A percentile compares a stretch with the other conserved stretches of the same genome.
phyloP scores from a whole-genome alignment of 2,888 invertebrate genomes.

The Apamea epomidion region DNA sequence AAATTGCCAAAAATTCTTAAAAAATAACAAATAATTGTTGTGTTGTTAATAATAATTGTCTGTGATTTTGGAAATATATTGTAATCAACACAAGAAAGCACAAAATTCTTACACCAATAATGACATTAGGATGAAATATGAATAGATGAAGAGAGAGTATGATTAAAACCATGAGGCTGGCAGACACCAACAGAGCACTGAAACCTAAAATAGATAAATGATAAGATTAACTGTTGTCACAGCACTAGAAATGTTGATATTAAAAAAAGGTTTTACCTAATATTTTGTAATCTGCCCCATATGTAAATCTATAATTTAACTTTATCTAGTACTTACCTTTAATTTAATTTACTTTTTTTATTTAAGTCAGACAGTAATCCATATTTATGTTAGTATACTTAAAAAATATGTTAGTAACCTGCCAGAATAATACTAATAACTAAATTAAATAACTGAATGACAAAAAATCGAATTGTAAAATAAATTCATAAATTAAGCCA shows the following conservation, averaged over 20 bases:
- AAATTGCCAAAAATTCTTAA: not conserved
- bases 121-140: not conserved
- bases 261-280: not conserved
- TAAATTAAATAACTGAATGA: not conserved
- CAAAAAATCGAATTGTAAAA: not conserved
- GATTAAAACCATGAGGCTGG: not conserved
- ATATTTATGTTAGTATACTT: not conserved
- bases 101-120: not conserved
- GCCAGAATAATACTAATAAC: not conserved
- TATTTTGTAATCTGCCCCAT: not conserved
- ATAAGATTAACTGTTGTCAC: not conserved
- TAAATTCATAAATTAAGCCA: not conserved
- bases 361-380: not conserved
- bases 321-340: not conserved
- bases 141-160: not conserved
- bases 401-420: not conserved
- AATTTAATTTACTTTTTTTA: not conserved
- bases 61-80: not conserved
- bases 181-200: not conserved
- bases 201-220: not conserved
- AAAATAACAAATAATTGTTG: not conserved
- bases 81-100: not conserved
- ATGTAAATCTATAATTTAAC: not conserved
- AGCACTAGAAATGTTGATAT: not conserved
- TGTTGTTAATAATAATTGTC: not conserved